Conservation (phyloP, 2,113 vertebrate species). For the Pterocles gutturalis region DNA sequence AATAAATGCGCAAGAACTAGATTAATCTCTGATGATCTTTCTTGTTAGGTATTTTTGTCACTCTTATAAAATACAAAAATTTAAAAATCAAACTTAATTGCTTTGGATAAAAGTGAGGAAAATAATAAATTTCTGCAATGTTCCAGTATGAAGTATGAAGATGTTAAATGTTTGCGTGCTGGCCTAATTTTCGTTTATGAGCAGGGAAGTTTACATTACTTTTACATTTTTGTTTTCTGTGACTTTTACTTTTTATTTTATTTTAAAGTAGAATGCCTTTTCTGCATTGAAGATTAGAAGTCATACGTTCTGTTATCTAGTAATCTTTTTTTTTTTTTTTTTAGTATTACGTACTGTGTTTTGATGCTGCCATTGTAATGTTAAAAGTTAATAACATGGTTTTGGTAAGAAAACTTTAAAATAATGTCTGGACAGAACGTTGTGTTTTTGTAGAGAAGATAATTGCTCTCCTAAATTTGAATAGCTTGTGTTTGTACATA, state of each 20-base stretch:
- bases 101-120: not conserved
- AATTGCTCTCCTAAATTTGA: not conserved
- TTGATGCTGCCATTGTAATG: not conserved
- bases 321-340: not conserved
- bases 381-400: accelerated
- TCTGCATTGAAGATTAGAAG: accelerated
- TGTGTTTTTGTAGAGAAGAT: not conserved
- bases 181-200: not conserved
- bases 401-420: not conserved
- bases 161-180: not conserved
- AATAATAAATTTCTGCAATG: not conserved
- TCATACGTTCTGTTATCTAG: not conserved
- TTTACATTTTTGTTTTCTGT: not conserved
- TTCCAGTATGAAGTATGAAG: not conserved
- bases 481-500: not conserved
- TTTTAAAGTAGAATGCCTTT: not conserved
- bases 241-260: not conserved
- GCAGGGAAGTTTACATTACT: not conserved
- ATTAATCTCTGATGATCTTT: not conserved
- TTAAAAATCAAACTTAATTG: not conserved
- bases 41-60: not conserved
- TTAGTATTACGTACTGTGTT: not conserved
- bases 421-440: not conserved
- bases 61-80: not conserved
- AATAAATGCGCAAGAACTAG: not conserved